phyloP scores from a whole-genome alignment of 2,113 vertebrate species.

The Cavia porcellus region DNA sequence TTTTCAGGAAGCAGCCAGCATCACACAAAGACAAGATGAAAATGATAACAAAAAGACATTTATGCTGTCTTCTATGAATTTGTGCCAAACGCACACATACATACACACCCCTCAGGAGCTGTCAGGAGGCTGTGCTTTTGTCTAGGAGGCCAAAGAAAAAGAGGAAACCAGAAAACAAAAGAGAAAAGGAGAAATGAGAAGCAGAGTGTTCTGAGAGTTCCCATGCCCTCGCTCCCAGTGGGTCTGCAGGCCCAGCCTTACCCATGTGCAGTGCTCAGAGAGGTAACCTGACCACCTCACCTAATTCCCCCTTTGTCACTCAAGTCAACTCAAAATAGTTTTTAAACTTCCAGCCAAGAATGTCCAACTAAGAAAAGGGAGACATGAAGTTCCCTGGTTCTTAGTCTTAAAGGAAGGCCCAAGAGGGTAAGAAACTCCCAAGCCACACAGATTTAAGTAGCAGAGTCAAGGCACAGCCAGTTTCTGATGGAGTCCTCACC shows the following conservation, averaged over 20 bases:
- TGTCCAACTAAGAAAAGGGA: not conserved
- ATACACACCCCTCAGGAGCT: not conserved
- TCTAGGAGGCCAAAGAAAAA: not conserved
- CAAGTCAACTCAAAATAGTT: not conserved
- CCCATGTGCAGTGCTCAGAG: not conserved
- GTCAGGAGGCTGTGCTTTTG: not conserved
- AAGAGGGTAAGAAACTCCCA: not conserved
- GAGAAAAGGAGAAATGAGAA: not conserved
- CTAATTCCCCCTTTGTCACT: not conserved
- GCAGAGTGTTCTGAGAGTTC: not conserved
- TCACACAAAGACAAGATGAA: not conserved
- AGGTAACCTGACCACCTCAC: not conserved
- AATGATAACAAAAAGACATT: not conserved
- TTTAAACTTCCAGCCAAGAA: constrained; percentile 10
- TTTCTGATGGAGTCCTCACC: not conserved
- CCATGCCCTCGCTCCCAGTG: not conserved
- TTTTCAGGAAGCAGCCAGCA: not conserved
- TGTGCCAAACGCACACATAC: not conserved
- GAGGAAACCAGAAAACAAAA: not conserved
- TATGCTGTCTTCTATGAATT: not conserved
- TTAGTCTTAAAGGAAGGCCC: not conserved
- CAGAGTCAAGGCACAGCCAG: fast-evolving
- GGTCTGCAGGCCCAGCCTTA: not conserved
- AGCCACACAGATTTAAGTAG: not conserved
- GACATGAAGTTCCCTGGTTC: not conserved